Evolutionary conservation across 2,797 vertebrate species (phyloP), one percentile per base, ranked within the genome.

Genomic region (Champsocephalus esox): DNA sequence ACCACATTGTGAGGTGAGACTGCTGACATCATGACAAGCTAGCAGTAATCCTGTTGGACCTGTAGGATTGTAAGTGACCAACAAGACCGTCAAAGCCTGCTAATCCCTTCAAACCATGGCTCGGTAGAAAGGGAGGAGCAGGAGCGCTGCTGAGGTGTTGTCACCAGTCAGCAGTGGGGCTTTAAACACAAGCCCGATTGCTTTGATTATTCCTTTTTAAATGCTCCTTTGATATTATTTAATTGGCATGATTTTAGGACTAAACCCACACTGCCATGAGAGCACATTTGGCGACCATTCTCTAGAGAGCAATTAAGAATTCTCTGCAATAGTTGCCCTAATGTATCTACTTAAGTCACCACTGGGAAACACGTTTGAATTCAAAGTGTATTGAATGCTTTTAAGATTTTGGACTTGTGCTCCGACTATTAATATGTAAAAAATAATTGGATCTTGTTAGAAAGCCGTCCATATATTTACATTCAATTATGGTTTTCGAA

Each of bases 11-110:
- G 43, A 51, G 43, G 52, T 63, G 50, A 46, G 34, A 54, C 9
- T 0, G 12, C 32, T 60, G 63, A 65, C 21, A 54, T 74, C 68
- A 73, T 17, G 65, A 60, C n/a, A 12, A 64, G 63, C 49, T 19
- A 38, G 34, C 17, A 57, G 55, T 77, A 76, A 81, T 85, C 84
- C 71, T 67, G 70, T 84, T 80, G 80, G 81, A 68, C 58, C 66
- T 63, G 70, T 75, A 28, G 28, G 60, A 74, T 60, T 71, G 62
- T 50, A 28, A 67, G 41, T 43, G 58, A 83, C 75, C 81, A 82
- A 67, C 66, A 73, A 12, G 28, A 48, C 56, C 70, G 74, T 80
- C 63, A 67, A 63, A 73, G 63, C 56, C 72, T 61, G 44, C 51
- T 82, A 75, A 87, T 82, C 79, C 69, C 66, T 74, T 84, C 75